These are phyloP conservation scores for Drosophila pseudoobscura DNA, from an alignment of 1,140 invertebrate genomes.

Conservation along the genomic window DNA sequence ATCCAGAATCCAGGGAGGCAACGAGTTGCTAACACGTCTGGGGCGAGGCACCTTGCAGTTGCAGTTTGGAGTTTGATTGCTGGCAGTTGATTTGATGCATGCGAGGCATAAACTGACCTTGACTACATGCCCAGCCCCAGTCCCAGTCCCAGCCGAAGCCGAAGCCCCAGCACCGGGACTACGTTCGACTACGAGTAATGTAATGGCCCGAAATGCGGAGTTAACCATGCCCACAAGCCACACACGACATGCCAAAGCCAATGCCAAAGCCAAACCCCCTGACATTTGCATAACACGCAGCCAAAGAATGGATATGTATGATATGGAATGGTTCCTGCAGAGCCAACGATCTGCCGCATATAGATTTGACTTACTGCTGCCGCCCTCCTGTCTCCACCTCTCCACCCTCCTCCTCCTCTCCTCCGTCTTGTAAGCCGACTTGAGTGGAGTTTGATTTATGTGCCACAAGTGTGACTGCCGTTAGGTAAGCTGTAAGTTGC, in stretches of 20 bases:
- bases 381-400: too few relatives aligned
- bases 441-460: conserved; percentile 67
- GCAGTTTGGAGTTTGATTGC: conserved; percentile 46
- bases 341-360: conserved; percentile 24
- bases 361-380: conserved; percentile 23
- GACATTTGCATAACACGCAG: conserved; percentile 79
- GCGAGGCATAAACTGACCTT: conserved; percentile 71
- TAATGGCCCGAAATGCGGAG: conserved; percentile 46
- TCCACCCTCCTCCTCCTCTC: too few relatives aligned
- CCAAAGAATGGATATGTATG: conserved; percentile 8
- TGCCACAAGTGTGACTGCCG: conserved; percentile 78
- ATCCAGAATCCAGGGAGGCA: conserved; percentile 7
- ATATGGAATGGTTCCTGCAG: background rate
- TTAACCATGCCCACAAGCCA: conserved; percentile 74
- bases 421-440: background rate
- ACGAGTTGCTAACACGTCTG: conserved; percentile 71
- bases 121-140: conserved; percentile 32
- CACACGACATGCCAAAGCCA: conserved; percentile 48
- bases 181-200: conserved; percentile 17
- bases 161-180: conserved; percentile 9
- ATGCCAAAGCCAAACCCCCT: conserved; percentile 57
- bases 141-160: too few relatives aligned
- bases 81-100: conserved; percentile 73
- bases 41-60: conserved; percentile 75
- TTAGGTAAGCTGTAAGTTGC: conserved; percentile 72